Base-by-base conservation (phyloP, 2,113 vertebrate genomes). In the Suncus etruscus region DNA sequence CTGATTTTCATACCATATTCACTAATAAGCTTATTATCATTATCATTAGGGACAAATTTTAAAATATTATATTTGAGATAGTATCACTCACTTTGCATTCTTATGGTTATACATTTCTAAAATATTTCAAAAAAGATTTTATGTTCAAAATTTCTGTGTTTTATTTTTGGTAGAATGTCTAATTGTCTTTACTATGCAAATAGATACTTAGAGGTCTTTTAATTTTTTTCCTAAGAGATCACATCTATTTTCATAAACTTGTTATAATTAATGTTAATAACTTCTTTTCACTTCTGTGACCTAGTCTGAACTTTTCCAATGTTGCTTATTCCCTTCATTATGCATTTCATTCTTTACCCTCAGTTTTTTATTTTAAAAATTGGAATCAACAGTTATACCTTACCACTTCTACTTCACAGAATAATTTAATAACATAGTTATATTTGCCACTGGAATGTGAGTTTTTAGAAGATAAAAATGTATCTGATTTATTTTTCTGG, bases 61-160 rank as follows among this genome's bases (percentile, higher is more conserved):
- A 58, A n/a, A 22, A 2, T 14, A 31, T 48, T 86, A 11, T 3
- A 58, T 68, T 79, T 89, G 31, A 76, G 45, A 61, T 3, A 50
- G 10, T 3, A 83, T 82, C 61, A 14, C 54, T n/a, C 25, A 32
- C 78, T 51, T 11, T 51, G 25, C 58, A 4, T 74, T 66, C 63
- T 68, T 11, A 58, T 8, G 6, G 47, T 78, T 72, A 14, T 2
- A 32, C 11, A 32, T 25, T 87, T 80, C 83, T 74, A 6, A 69
- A 11, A 25, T 45, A 31, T 69, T 87, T 84, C 68, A 63, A 87
- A 94, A 54, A 32, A 39, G 65, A 11, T 3, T 51, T 90, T 32
- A 66, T 11, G 51, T 20, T n/a, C 63, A 87, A 87, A 87, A 87
- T 9, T 11, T 14, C 11, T 70, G 31, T 51, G 58, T 63, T 66